Conservation (phyloP, 2,797 vertebrate genomes). For the Phataginus tricuspis region DNA sequence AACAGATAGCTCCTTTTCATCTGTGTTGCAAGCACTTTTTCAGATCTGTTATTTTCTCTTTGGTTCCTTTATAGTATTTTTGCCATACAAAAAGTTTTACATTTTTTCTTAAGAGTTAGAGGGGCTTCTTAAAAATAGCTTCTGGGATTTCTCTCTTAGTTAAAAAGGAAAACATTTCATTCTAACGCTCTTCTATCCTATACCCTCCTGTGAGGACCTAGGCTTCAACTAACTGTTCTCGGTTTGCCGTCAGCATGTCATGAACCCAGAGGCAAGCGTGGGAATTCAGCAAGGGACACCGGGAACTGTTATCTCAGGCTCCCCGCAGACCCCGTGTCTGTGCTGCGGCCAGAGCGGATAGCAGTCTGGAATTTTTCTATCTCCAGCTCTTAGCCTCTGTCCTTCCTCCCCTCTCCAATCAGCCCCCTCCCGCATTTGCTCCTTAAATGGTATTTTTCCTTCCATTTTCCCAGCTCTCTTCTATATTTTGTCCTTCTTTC, state of each 20-base stretch:
- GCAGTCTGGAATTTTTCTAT: neutral
- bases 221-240: neutral
- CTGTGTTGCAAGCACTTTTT: neutral
- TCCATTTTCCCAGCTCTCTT: neutral
- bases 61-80: neutral
- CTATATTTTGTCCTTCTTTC: neutral
- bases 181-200: neutral
- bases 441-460: conserved; percentile 55
- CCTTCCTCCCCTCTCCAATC: neutral
- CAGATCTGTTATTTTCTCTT: neutral
- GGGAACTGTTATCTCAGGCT: neutral
- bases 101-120: neutral
- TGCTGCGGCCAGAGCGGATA: conserved; percentile 45
- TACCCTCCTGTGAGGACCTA: neutral
- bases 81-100: neutral
- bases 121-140: neutral
- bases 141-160: neutral
- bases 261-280: neutral
- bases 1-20: neutral
- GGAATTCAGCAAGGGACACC: neutral
- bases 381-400: neutral
- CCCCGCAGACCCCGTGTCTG: neutral
- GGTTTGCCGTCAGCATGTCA: neutral
- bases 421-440: neutral
- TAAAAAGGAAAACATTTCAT: neutral